phyloP scores from a whole-genome alignment of 2,797 vertebrate genomes.

The Cryptoprocta ferox region DNA sequence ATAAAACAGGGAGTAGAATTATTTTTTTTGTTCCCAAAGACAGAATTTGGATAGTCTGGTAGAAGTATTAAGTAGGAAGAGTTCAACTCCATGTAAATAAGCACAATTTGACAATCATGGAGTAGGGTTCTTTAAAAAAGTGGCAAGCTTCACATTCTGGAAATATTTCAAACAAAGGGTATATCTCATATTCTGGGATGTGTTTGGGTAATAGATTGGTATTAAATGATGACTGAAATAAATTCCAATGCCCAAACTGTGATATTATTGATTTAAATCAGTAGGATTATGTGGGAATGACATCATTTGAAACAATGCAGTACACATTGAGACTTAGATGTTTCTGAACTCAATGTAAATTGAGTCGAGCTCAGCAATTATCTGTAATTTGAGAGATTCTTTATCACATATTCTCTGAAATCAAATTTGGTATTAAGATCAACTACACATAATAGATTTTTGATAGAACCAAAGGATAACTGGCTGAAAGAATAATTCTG shows the following conservation, averaged over 20 bases:
- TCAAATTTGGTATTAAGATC: slow-evolving; percentile 50
- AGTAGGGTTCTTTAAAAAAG: background rate
- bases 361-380: slow-evolving; percentile 65
- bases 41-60: background rate
- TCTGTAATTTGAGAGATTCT: slow-evolving; percentile 69
- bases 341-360: slow-evolving; percentile 61
- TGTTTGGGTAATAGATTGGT: background rate
- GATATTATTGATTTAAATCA: background rate
- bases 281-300: background rate
- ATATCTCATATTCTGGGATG: background rate
- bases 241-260: background rate
- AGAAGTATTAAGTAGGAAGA: background rate
- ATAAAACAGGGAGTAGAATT: background rate
- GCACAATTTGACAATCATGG: background rate
- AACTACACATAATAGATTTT: slow-evolving; percentile 59
- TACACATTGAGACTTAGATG: background rate
- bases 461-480: slow-evolving; percentile 57
- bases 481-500: slow-evolving; percentile 56
- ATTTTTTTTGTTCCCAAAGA: background rate
- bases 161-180: background rate
- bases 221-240: background rate
- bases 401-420: slow-evolving; percentile 70
- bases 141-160: background rate
- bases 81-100: background rate
- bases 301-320: background rate